phyloP scores from a whole-genome alignment of 2,797 vertebrate species.

The Typhlichthys eigenmanni region DNA sequence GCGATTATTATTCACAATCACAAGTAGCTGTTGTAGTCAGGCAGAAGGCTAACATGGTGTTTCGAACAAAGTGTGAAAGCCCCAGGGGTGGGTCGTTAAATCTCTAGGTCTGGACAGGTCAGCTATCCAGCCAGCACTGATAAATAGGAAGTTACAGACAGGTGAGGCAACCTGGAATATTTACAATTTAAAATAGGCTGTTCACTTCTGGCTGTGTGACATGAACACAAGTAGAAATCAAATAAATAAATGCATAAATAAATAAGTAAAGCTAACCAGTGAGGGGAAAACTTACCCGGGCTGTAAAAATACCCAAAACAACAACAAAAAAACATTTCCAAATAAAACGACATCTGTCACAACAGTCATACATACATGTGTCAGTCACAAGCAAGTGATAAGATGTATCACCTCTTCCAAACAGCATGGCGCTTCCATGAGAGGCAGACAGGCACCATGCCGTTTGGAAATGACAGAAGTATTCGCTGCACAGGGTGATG shows the following conservation, averaged over 20 bases:
- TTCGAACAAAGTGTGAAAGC: slow-evolving; percentile 57
- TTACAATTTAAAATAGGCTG: slow-evolving; percentile 3
- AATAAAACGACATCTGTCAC: slow-evolving; percentile 24
- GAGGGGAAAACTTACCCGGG: slow-evolving; percentile 47
- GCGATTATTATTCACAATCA: slow-evolving; percentile 61
- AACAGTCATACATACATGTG: slow-evolving; percentile 19
- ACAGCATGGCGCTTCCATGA: slow-evolving; percentile 57
- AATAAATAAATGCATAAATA: neutral
- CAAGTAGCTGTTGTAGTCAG: slow-evolving; percentile 56
- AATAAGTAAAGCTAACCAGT: neutral
- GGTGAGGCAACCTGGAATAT: slow-evolving; percentile 19
- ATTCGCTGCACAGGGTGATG: slow-evolving; percentile 48
- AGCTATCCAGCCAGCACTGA: slow-evolving; percentile 37
- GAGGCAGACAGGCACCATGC: slow-evolving; percentile 57
- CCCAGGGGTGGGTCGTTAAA: slow-evolving; percentile 32
- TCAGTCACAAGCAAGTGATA: slow-evolving; percentile 45
- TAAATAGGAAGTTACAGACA: slow-evolving; percentile 30
- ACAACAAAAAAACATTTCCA: slow-evolving; percentile 24
- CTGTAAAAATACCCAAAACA: neutral
- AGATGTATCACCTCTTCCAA: slow-evolving; percentile 46
- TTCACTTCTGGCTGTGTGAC: neutral
- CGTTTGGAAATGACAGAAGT: slow-evolving; percentile 64
- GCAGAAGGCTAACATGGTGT: slow-evolving; percentile 54
- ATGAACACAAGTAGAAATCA: neutral
- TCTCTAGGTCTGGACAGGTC: slow-evolving; percentile 1